Evolutionary conservation across 2,797 vertebrate species (phyloP).

Genomic region (Eremophila alpestris): DNA sequence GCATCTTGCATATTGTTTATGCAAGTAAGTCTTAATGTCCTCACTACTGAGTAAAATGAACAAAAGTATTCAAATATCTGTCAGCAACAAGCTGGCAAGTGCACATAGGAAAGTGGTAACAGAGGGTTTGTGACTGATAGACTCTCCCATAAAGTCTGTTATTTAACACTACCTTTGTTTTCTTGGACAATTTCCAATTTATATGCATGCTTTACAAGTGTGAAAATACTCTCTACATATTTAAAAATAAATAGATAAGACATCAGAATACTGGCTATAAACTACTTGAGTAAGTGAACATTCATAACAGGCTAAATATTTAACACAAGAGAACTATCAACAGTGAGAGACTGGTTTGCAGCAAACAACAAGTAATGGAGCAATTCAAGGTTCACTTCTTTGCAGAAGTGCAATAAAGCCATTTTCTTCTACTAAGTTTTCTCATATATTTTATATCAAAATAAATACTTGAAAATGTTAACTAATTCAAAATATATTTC

Average conservation of each 20-base stretch:
- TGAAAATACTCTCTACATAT: not conserved
- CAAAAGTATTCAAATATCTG: not conserved
- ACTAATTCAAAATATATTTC: not conserved
- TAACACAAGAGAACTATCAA: not conserved
- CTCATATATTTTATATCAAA: not conserved
- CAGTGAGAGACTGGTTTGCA: not conserved
- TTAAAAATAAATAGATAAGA: not conserved
- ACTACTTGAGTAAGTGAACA: not conserved
- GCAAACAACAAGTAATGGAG: not conserved
- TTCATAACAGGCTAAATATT: not conserved
- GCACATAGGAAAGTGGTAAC: not conserved
- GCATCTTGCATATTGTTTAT: slow-evolving; percentile 21
- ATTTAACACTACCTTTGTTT: not conserved
- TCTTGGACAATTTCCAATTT: not conserved
- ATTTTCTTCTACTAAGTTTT: not conserved
- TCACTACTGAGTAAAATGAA: not conserved
- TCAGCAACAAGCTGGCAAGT: not conserved
- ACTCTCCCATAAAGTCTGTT: not conserved
- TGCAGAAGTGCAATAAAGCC: not conserved
- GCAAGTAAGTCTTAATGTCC: not conserved
- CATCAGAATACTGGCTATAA: not conserved
- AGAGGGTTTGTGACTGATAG: not conserved
- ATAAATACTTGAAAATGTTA: not conserved
- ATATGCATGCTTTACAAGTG: not conserved
- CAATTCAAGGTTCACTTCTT: not conserved